phyloP scores from a whole-genome alignment of 2,113 vertebrate genomes.

The Aegypius monachus region DNA sequence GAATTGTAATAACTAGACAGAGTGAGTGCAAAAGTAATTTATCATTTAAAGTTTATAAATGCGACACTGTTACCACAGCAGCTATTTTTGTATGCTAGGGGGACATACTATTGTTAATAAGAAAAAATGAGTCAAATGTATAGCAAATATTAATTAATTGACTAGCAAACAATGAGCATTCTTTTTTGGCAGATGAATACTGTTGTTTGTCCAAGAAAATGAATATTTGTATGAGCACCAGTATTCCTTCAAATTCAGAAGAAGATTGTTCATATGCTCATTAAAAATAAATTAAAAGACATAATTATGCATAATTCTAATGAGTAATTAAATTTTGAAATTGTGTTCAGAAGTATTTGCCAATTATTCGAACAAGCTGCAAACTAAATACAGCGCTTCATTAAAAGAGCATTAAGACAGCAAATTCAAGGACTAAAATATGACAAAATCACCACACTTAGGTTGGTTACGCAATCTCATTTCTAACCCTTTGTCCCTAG shows the following conservation, averaged over 20 bases:
- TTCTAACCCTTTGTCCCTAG: background rate
- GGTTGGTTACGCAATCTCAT: background rate
- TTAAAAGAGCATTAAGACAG: background rate
- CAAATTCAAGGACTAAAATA: background rate
- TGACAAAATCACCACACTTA: background rate
- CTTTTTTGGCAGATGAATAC: slow-evolving; percentile 16
- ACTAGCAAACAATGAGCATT: background rate
- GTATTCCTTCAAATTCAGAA: background rate
- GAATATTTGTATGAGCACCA: background rate
- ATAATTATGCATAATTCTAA: slow-evolving; percentile 23
- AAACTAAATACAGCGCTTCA: background rate
- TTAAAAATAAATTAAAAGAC: background rate
- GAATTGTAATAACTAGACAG: background rate
- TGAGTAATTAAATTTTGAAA: slow-evolving; percentile 50
- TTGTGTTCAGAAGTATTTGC: slow-evolving; percentile 36
- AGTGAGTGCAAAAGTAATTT: background rate
- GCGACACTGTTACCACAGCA: background rate
- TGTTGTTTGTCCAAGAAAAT: slow-evolving; percentile 26
- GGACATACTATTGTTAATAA: background rate
- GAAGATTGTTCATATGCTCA: background rate
- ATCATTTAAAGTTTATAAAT: background rate
- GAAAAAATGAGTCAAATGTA: slow-evolving; percentile 23
- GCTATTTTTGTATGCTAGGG: background rate
- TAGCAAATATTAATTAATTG: slow-evolving; percentile 40
- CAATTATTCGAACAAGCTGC: background rate